Evolutionary conservation across 2,113 vertebrate genomes (phyloP), one percentile per base, ranked within the genome.

Genomic region (Choloepus hoffmanni): DNA sequence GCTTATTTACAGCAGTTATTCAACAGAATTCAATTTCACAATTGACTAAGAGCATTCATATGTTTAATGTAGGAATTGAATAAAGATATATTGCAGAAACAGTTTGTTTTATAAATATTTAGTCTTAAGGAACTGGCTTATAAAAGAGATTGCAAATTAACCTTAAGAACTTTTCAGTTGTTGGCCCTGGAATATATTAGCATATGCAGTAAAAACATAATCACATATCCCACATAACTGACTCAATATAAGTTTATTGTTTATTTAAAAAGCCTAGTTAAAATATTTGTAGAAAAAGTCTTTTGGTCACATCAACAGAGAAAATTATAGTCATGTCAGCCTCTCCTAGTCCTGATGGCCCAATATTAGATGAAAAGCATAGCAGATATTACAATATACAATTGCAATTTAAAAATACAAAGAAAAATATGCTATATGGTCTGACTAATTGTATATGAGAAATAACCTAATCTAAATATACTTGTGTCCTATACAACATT

Each of bases 81-180:
- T 15, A 76, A 48, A 84, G 4, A 77, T 94, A 86, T 45, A 76
- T 53, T n/a, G 33, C 55, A 72, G 43, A 73, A 87, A 70, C 33
- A 62, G 40, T 50, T 96, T 11, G 21, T 78, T 89, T 72, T n/a
- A 68, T 28, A 76, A 86, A 86, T 7, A 82, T 82, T 90, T 91
- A 43, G 11, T 55, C 74, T 53, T 40, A 79, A 45, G 7, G 65
- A 58, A 77, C n/a, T 72, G 28, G 13, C 26, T 94, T 18, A 94
- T 63, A 40, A 76, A 73, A 53, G 45, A 48, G 21, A 24, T 83
- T 77, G 13, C 18, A 83, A 91, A 94, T 48, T 65, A 76, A 1
- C 7, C 53, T 68, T 87, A 45, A 88, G 81, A 33, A 70, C 10
- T 62, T 58, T 87, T 86, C 24, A 95, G 1, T 16, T 55, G 28